These are phyloP conservation scores for Microcebus ravelobensis DNA, from an alignment of 2,113 vertebrate species.

Conservation along the genomic window DNA sequence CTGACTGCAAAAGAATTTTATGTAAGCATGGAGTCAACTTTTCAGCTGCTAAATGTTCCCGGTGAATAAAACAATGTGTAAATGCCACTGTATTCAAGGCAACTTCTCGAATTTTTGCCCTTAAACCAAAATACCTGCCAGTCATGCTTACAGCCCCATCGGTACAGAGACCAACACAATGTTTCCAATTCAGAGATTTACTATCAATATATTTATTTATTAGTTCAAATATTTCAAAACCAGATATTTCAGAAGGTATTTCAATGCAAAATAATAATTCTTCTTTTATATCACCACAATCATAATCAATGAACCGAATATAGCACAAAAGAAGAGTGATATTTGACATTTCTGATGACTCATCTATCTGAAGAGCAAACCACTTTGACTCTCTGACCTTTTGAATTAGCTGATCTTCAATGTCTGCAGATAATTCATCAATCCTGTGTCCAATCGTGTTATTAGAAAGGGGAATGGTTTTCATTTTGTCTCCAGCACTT, in stretches of 20 bases:
- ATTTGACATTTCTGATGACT: slow-evolving; percentile 53
- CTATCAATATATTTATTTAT: slow-evolving; percentile 72
- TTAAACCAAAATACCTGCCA: slow-evolving; percentile 69
- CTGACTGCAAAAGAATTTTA: slow-evolving; percentile 74
- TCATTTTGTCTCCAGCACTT: slow-evolving; percentile 77
- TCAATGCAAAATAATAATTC: slow-evolving; percentile 76
- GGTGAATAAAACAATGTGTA: slow-evolving; percentile 78
- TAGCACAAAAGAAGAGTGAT: slow-evolving; percentile 72
- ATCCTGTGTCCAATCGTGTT: slow-evolving; percentile 68
- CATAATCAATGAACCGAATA: slow-evolving; percentile 78
- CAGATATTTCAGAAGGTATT: slow-evolving; percentile 60
- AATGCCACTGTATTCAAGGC: slow-evolving; percentile 59
- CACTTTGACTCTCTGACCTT: slow-evolving; percentile 73
- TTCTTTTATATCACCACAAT: slow-evolving; percentile 75
- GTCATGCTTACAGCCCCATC: slow-evolving; percentile 66
- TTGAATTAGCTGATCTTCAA: slow-evolving; percentile 74
- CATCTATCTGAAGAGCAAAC: slow-evolving; percentile 78
- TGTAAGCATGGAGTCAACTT: slow-evolving; percentile 72
- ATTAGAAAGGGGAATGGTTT: slow-evolving; percentile 71
- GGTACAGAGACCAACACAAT: slow-evolving; percentile 77
- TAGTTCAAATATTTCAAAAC: slow-evolving; percentile 73
- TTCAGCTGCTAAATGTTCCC: slow-evolving; percentile 71
- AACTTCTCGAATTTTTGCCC: slow-evolving; percentile 73
- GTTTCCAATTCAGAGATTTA: slow-evolving; percentile 73
- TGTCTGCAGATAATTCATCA: slow-evolving; percentile 68